Conservation (phyloP, 30 jellyfish, hydroid and myxozoan species). For the Hydractinia echinata region DNA sequence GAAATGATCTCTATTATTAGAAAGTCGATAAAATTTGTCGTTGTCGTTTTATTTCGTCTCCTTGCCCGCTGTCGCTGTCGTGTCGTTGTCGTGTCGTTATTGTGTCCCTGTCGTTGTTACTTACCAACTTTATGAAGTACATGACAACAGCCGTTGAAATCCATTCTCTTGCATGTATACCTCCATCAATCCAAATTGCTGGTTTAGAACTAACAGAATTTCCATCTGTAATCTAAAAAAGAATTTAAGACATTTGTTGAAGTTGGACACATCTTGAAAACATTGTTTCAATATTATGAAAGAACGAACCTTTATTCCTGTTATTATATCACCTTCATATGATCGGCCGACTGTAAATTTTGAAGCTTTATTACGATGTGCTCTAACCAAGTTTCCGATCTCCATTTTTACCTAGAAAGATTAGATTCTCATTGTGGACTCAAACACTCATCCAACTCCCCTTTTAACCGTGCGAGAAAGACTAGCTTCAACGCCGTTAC, state of each 20-base stretch:
- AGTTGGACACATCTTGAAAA: no score
- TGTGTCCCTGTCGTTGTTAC: not conserved
- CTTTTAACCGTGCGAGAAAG: not conserved
- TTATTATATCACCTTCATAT: slow-evolving; percentile 47
- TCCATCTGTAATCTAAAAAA: slow-evolving; percentile 5
- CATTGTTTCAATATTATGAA: not conserved
- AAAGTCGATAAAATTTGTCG: no score
- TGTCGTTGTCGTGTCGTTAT: not conserved
- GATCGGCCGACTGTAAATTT: slow-evolving; percentile 54
- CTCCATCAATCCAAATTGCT: slow-evolving; percentile 83
- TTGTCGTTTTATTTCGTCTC: no score
- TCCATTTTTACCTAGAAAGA: not conserved
- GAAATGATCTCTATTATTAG: no score
- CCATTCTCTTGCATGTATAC: slow-evolving; percentile 97
- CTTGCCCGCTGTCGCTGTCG: not conserved
- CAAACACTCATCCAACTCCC: not conserved
- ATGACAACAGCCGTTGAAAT: slow-evolving; percentile 90
- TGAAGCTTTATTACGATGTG: slow-evolving; percentile 19
- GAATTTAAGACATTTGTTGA: not conserved
- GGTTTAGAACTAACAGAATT: slow-evolving; percentile 24
- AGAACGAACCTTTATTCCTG: slow-evolving; percentile 59
- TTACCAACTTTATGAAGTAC: slow-evolving; percentile 75
- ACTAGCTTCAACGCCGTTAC: not conserved
- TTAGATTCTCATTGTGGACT: not conserved
- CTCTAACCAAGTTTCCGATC: not conserved